Evolutionary conservation across 2,113 vertebrate genomes (phyloP), one percentile per base, ranked within the genome.

Genomic region (Catharus bicknelli): DNA sequence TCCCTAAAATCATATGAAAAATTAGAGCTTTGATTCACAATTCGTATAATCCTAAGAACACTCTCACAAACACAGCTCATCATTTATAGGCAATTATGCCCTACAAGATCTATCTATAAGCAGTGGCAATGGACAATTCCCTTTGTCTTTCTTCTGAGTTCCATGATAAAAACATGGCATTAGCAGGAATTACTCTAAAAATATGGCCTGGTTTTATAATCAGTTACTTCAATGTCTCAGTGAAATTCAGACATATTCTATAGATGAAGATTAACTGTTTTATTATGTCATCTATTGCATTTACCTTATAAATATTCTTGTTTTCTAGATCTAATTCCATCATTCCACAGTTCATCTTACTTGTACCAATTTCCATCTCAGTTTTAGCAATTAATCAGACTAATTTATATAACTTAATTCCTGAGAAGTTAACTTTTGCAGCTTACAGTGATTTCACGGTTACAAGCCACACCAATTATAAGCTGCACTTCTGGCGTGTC

Each of bases 331-430:
- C 47, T 75, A 72, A 26, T 86, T 84, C 16, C 36, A 69, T 38
- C 51, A 32, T 43, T 67, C 29, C 55, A 47, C 19, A 73, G 47
- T 77, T 88, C 11, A 2, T 54, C 45, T 86, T 50, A 51, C 29
- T 90, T 63, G 14, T 64, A 43, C 38, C 16, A 53, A 53, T 50
- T 62, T 83, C 53, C 91, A 75, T 38, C 23, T 78, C 48, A 73
- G 47, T 76, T 88, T 76, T 73, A 79, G 54, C 69, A 92, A 87
- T 89, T 93, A 90, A 88, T 83, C 0, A 0, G 36, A 83, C 55
- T 72, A 68, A 78, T 81, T 86, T 78, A 83, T 67, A 25, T 51
- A 64, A 75, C 26, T 80, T 72, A 86, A 91, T 57, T 87, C 67
- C 63, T n/a, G 16, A 87, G 38, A 42, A 90, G 83, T 69, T 85